These are phyloP conservation scores for Anoplolepis gracilipes DNA, from an alignment of 1,140 invertebrate genomes.

Conservation along the genomic window DNA sequence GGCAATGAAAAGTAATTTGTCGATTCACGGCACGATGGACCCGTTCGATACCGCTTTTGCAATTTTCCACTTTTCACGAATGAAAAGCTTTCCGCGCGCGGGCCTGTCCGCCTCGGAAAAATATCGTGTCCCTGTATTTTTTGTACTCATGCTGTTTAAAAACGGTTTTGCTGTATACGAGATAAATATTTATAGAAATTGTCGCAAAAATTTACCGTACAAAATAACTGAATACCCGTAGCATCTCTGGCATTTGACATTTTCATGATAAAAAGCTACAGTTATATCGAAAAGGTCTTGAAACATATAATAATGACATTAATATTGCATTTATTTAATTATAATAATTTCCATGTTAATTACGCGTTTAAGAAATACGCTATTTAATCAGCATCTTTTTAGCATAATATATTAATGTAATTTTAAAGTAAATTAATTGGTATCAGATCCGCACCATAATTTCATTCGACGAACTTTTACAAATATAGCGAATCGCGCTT, in stretches of 20 bases:
- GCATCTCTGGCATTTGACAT: not conserved
- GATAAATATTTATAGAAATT: conserved; percentile 13
- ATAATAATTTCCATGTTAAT: not conserved
- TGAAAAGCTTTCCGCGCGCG: conserved; percentile 62
- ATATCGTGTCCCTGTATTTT: not conserved
- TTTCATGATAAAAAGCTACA: not conserved
- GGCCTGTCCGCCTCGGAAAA: not conserved
- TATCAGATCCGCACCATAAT: not conserved
- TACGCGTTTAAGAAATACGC: not conserved
- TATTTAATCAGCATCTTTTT: not conserved
- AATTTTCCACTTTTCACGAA: conserved; percentile 73
- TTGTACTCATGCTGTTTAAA: not conserved
- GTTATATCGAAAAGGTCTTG: not conserved
- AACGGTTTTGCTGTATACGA: not conserved
- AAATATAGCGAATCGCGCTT: not conserved
- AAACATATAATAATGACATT: not conserved
- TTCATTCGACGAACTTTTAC: not conserved
- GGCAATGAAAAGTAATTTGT: conserved; percentile 78
- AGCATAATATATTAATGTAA: not conserved
- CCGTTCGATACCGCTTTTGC: conserved; percentile 70
- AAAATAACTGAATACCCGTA: not conserved
- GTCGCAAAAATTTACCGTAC: not conserved
- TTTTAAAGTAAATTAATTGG: not conserved
- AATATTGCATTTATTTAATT: not conserved
- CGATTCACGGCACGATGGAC: conserved; percentile 75